phyloP scores from a whole-genome alignment of 2,888 invertebrate species.

The Byasa hedistus region DNA sequence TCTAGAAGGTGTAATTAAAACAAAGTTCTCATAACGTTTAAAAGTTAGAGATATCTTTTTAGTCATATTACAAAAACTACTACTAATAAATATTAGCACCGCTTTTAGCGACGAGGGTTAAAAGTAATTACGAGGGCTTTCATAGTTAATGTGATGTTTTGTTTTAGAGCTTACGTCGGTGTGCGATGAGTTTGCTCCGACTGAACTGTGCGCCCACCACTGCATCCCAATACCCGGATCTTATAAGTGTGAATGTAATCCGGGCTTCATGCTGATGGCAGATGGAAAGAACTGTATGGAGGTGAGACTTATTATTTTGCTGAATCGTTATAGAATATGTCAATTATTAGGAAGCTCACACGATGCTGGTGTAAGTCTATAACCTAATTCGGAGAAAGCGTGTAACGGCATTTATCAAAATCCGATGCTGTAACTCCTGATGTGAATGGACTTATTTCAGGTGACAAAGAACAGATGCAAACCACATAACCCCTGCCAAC shows the following conservation, averaged over 20 bases:
- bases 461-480: conserved; percentile 77
- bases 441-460: conserved; percentile 40
- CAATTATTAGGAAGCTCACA: too few species aligned
- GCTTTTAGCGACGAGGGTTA: too few species aligned
- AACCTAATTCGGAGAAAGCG: background rate
- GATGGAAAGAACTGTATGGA: conserved; percentile 85
- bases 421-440: too few species aligned
- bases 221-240: conserved; percentile 87
- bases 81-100: too few species aligned
- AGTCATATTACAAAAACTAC: too few species aligned
- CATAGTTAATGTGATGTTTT: background rate
- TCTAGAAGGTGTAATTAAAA: too few species aligned
- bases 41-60: too few species aligned
- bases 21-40: too few species aligned
- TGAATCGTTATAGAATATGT: too few species aligned
- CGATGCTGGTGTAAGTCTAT: background rate
- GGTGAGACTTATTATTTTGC: conserved; percentile 41
- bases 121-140: too few species aligned
- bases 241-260: conserved; percentile 84
- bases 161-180: conserved; percentile 51
- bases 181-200: conserved; percentile 71
- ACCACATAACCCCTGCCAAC: conserved; percentile 85
- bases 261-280: conserved; percentile 83
- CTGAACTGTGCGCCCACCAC: conserved; percentile 86
- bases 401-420: background rate